These are phyloP conservation scores for Anthopleura sola DNA, from an alignment of 64 coral and sea anemone species.

Conservation along the genomic window DNA sequence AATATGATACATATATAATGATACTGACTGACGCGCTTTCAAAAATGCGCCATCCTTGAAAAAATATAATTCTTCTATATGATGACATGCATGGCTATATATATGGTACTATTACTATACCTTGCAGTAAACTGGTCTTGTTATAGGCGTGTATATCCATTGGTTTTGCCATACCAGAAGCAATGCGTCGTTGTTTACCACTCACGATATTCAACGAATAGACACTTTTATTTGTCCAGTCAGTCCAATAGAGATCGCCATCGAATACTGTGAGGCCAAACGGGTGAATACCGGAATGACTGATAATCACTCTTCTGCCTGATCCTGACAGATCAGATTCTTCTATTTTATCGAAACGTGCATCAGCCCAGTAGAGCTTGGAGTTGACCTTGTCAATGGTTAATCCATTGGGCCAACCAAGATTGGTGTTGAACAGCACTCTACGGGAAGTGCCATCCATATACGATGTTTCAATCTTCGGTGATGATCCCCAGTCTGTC, in stretches of 20 bases:
- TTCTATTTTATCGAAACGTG: constrained; percentile 3
- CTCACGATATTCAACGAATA: constrained; percentile 38
- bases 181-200: background rate
- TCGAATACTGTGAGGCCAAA: constrained; percentile 33
- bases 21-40: too few relatives aligned
- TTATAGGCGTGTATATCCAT: constrained; percentile 49
- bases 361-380: constrained; percentile 44
- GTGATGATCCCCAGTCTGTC: constrained; percentile 24
- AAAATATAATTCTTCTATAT: too few relatives aligned
- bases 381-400: constrained; percentile 10
- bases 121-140: background rate
- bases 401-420: constrained; percentile 18
- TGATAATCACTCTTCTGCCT: background rate
- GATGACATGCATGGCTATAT: background rate
- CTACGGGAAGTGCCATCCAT: constrained; percentile 1
- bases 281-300: constrained; percentile 27
- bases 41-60: background rate
- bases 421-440: background rate
- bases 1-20: too few relatives aligned
- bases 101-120: background rate
- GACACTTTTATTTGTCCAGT: constrained; percentile 31
- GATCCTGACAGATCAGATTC: background rate
- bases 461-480: constrained; percentile 27
- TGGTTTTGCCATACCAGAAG: constrained; percentile 25
- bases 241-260: constrained; percentile 40